Evolutionary conservation across 2,797 vertebrate genomes (phyloP), one percentile per base, ranked within the genome.

Genomic region (Fratercula arctica): DNA sequence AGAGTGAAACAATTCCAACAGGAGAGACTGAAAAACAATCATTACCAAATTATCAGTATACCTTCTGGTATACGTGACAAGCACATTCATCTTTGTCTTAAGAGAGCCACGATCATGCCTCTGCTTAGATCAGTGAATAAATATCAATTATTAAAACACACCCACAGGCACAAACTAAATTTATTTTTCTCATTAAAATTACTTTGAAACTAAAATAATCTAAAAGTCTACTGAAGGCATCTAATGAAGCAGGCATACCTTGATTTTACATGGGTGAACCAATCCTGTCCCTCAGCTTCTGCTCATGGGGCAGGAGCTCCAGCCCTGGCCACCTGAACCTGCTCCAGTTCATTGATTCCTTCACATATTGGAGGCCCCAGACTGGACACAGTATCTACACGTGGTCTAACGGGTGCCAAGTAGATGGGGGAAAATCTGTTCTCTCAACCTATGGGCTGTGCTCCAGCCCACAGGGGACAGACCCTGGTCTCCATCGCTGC

Each of bases 31-130:
- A 48, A 72, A 78, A 46, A 48, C 31, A 54, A 28, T 25, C 4
- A 67, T 18, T 89, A 53, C 76, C 75, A 93, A 93, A 87, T 21
- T n/a, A 87, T 56, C 83, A 89, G 51, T 78, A 66, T 41, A 89
- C 51, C 48, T 95, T 67, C 59, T 64, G 24, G 26, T 63, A 93
- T 48, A 48, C 12, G 10, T 46, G 45, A 46, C 31, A 74, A 80
- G 70, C 6, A 43, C 39, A 45, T 80, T 76, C 8, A 53, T 21
- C 60, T 53, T 26, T n/a, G 19, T 57, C 54, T 77, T 77, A 45
- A 48, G 21, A 84, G 33, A 46, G n/a, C 20, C 46, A 66, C 0
- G 0, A 31, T 29, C 53, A 29, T 31, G 26, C 37, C 31, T 63
- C 20, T 85, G n/a, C 37, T 69, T 80, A 61, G 25, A 46, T 17